A percentile compares a stretch with the other conserved stretches of the same genome.
phyloP scores from a whole-genome alignment of 2,113 vertebrate genomes.

The Salvator merianae region DNA sequence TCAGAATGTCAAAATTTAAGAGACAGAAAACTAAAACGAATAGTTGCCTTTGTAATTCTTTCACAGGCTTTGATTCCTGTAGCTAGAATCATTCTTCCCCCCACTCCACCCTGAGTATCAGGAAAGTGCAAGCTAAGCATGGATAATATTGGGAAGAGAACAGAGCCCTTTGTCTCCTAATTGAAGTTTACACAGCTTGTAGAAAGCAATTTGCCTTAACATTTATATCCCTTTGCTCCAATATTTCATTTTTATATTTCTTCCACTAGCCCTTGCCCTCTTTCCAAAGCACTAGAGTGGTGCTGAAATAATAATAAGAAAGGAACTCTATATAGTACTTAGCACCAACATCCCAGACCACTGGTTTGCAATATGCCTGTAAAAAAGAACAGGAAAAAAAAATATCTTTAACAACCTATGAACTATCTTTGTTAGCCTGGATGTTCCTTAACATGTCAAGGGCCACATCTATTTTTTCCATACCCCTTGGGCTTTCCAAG shows the following conservation, averaged over 20 bases:
- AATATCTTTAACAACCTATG: not conserved
- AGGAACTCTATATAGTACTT: not conserved
- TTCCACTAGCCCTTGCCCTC: constrained; percentile 1
- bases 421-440: not conserved
- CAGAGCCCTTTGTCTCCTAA: constrained; percentile 66
- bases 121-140: constrained; percentile 36
- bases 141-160: constrained; percentile 40
- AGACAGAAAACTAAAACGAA: too few species aligned
- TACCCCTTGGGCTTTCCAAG: not conserved
- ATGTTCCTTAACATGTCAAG: not conserved
- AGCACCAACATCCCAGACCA: not conserved
- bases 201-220: constrained; percentile 67
- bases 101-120: not conserved
- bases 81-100: not conserved
- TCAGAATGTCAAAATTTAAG: too few species aligned
- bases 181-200: constrained; percentile 70
- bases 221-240: constrained; percentile 59
- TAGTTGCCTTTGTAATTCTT: not conserved
- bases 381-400: constrained; percentile 2
- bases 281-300: constrained; percentile 25
- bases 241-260: constrained; percentile 57
- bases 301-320: constrained; percentile 1
- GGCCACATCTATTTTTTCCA: too few species aligned
- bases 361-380: constrained; percentile 14
- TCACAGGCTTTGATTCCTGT: not conserved